Evolutionary conservation across 2,797 vertebrate species (phyloP).

Genomic region (Alcedo quadribrachys): DNA sequence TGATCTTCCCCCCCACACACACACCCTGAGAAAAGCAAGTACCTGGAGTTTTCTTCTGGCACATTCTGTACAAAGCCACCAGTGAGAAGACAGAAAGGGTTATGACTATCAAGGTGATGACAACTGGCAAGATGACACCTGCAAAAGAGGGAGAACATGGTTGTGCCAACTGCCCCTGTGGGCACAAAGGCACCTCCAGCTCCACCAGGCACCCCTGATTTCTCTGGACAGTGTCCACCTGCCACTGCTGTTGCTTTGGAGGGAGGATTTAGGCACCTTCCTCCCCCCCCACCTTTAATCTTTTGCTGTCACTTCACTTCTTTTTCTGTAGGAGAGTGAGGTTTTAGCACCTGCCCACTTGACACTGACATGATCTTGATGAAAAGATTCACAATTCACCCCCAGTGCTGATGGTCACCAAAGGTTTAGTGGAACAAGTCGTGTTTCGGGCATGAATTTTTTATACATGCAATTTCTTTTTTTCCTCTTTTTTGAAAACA

Average conservation of each 20-base stretch:
- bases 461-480: background rate
- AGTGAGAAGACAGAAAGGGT: slow-evolving; percentile 75
- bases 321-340: background rate
- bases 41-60: slow-evolving; percentile 80
- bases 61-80: slow-evolving; percentile 80
- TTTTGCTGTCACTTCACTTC: background rate
- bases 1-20: background rate
- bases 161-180: background rate
- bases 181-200: background rate
- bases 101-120: slow-evolving; percentile 78
- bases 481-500: background rate
- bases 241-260: background rate
- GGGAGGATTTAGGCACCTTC: background rate
- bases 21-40: background rate
- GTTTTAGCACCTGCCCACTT: background rate
- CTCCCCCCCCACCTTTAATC: background rate
- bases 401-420: background rate
- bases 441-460: background rate
- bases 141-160: slow-evolving; percentile 11
- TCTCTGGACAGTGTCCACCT: background rate
- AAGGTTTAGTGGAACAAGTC: background rate
- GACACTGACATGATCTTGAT: background rate
- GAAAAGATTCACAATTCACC: background rate
- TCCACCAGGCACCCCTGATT: background rate
- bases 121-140: slow-evolving; percentile 78